Conservation (phyloP, 2,113 vertebrate genomes). For the Microtus montanus region DNA sequence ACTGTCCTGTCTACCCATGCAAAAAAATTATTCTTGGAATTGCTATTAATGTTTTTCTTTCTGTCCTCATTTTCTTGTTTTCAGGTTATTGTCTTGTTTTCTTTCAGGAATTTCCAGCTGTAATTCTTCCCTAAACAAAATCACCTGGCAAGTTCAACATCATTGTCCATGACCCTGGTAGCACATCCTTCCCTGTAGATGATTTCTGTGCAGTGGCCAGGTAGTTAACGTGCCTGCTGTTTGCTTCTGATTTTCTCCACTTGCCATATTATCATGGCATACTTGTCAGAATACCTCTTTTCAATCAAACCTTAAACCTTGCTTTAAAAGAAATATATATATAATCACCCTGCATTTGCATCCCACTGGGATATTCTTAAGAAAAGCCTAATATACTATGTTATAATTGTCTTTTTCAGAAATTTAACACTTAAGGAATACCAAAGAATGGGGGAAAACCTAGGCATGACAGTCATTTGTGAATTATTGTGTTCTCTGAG, state of each 20-base stretch:
- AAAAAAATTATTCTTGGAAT: background rate
- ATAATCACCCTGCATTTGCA: background rate
- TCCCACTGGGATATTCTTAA: background rate
- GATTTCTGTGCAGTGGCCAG: background rate
- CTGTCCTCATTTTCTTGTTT: background rate
- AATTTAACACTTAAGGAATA: conserved; percentile 16
- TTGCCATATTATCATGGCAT: background rate
- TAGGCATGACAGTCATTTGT: background rate
- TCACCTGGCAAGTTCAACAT: background rate
- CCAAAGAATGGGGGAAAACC: background rate
- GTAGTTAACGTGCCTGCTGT: background rate
- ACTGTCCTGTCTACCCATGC: conserved; percentile 25
- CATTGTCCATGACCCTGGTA: background rate
- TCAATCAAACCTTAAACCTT: background rate
- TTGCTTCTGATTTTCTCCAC: background rate
- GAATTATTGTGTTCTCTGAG: background rate
- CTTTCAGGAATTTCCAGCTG: background rate
- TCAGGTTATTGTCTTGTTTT: conserved; percentile 4
- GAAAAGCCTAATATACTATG: background rate
- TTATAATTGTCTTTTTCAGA: conserved; percentile 1
- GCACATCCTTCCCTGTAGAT: background rate
- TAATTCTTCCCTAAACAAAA: conserved; percentile 30
- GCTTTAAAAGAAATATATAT: background rate
- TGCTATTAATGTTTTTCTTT: background rate
- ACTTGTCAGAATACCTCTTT: background rate